Evolutionary conservation across 2,888 invertebrate species (phyloP), one percentile per base, ranked within the genome.

Genomic region (Dynastes maya): DNA sequence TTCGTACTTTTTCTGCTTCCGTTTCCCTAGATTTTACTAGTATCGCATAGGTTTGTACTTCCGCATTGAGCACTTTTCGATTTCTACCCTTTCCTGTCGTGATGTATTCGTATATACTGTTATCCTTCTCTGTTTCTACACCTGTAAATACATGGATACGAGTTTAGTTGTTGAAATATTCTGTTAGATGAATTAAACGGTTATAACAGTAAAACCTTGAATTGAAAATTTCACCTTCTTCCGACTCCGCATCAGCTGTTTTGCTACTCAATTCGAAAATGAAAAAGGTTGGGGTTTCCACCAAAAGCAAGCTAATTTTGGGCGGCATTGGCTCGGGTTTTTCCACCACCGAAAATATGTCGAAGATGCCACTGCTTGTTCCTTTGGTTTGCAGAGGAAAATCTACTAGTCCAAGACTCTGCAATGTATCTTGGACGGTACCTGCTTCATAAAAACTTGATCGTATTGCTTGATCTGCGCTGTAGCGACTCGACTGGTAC

Each of bases 51-150:
- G 95, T 95, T 88, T 96, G 95, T 0, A 94, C 92, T 86, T 94
- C 95, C 8, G 93, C 91, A n/a, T 90, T 88, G 0, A 92, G 89
- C 83, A 92, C 91, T 86, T 94, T 94, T 6, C 94, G 89, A 82
- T 93, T 92, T 65, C 92, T 91, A 0, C 94, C 94, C 83, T 91
- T 92, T 0, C 94, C 94, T 0, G 90, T 89, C 0, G 94, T 94
- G 29, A 95, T 90, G 83, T 91, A 92, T 29, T 92, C 92, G 84
- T 95, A 95, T 72, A 88, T 89, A 79, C 91, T 90, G 86, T 95
- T 95, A 78, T 93, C 91, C 81, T 90, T 90, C 82, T 92, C 91
- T 0, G 93, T 91, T 0, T 82, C 81, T 51, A 86, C 87, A 0
- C 91, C 94, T 84, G 40, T 11, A 79, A 37, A 2, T 37, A 37